These are phyloP conservation scores for Netelia fuscicornis DNA, from an alignment of 2,888 invertebrate species.

Conservation along the genomic window DNA sequence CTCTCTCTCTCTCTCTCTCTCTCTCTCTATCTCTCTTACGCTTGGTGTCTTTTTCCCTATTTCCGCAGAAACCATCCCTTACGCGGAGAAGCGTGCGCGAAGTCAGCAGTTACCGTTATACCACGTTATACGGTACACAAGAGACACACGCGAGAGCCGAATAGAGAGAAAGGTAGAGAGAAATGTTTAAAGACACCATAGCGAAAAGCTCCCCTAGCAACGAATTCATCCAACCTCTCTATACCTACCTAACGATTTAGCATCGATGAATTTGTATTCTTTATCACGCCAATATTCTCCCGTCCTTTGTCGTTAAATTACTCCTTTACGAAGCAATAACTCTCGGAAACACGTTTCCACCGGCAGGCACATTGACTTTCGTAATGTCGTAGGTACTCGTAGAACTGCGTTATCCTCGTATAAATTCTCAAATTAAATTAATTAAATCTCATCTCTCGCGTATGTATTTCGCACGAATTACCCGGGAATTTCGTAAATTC, in stretches of 20 bases:
- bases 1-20: constrained; percentile 13
- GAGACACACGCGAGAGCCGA: constrained; percentile 12
- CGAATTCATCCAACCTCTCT: background rate
- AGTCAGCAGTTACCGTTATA: constrained; percentile 21
- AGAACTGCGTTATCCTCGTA: constrained; percentile 7
- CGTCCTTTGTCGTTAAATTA: constrained; percentile 3
- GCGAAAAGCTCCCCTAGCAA: background rate
- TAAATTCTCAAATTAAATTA: constrained; percentile 34
- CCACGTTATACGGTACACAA: constrained; percentile 25
- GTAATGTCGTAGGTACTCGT: background rate
- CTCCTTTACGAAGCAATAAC: background rate
- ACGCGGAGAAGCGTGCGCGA: background rate
- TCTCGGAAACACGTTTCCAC: background rate
- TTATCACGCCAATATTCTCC: constrained; percentile 23
- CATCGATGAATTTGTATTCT: constrained; percentile 52
- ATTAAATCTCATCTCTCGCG: constrained; percentile 22
- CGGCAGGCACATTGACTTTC: background rate
- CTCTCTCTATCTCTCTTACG: constrained; percentile 1
- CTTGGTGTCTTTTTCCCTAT: constrained; percentile 13
- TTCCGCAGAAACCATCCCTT: constrained; percentile 27
- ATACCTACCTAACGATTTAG: constrained; percentile 10
- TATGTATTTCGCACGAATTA: background rate
- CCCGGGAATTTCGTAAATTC: no score
- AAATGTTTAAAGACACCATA: background rate
- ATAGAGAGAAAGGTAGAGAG: background rate